Conservation (phyloP, 2,888 invertebrate genomes). For the Papilio elwesi region DNA sequence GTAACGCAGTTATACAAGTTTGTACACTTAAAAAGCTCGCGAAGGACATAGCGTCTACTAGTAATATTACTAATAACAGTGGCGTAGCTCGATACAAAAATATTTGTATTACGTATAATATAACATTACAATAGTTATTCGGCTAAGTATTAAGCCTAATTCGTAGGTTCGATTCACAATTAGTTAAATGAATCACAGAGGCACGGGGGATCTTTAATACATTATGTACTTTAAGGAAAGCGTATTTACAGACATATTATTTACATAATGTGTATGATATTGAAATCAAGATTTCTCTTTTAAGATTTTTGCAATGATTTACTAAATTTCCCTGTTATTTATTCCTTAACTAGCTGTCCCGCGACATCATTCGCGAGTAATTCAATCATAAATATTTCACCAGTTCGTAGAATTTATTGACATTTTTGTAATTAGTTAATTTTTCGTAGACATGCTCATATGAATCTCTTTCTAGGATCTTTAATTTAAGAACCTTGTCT, state of each 20-base stretch:
- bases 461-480: too few species aligned
- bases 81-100: slow-evolving; percentile 30
- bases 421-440: too few species aligned
- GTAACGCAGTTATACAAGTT: slow-evolving; percentile 1
- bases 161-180: slow-evolving; percentile 18
- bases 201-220: slow-evolving; percentile 1
- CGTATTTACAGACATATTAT: slow-evolving; percentile 26
- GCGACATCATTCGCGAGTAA: too few species aligned
- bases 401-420: too few species aligned
- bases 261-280: not conserved
- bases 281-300: not conserved
- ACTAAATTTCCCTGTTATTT: not conserved
- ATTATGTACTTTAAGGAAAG: not conserved
- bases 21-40: slow-evolving; percentile 1
- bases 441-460: too few species aligned
- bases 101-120: slow-evolving; percentile 17
- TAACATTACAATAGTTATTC: not conserved
- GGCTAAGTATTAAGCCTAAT: slow-evolving; percentile 15
- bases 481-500: too few species aligned
- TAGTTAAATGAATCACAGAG: slow-evolving; percentile 20
- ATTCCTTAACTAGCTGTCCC: not conserved
- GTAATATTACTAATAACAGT: slow-evolving; percentile 4
- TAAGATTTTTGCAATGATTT: not conserved
- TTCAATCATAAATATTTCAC: too few species aligned
- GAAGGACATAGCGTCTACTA: slow-evolving; percentile 19